Evolutionary conservation across 2,797 vertebrate species (phyloP), one percentile per base, ranked within the genome.

Genomic region (Gila robusta): DNA sequence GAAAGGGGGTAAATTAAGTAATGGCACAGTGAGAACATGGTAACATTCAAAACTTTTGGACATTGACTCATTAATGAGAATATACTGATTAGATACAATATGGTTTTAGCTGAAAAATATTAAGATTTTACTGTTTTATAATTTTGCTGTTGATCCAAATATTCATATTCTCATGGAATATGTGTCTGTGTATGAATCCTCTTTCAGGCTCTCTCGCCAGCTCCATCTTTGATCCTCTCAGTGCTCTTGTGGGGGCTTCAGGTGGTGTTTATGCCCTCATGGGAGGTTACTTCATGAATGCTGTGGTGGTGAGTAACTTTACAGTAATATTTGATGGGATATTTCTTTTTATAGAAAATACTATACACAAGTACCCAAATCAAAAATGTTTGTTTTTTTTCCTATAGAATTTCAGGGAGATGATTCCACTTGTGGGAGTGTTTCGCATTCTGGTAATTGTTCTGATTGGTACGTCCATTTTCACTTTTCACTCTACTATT

Each of bases 261-360:
- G 97, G 97, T 28, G 97, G 97, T 1, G 97, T 97, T 72, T 98
- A 98, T 44, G 97, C 97, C 9, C 94, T 98, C 23, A 94, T 98
- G 0, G 97, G 97, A 56, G 97, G 97, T 23, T 98, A 97, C 89
- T 97, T 98, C 59, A 98, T 97, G 97, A 98, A 98, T 23, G 94
- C 96, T 41, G 78, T 98, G 32, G 96, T 98, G 96, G 97, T 98
- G 92, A 96, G 96, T 91, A 88, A 64, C 59, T 59, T 84, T 78
- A 1, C 4, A 16, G 32, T 70, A 9, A 21, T 64, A 83, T 62
- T 26, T 70, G 28, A 37, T n/a, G 47, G 17, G 1, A 66, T 62
- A 11, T 21, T 32, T 26, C 0, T 77, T 17, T 56, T 28, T 44
- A 35, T 14, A 76, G 47, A 49, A 49, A 49, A 49, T 49, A 49